These are phyloP conservation scores for Dascyllus trimaculatus DNA, from an alignment of 2,113 vertebrate genomes.

Conservation along the genomic window DNA sequence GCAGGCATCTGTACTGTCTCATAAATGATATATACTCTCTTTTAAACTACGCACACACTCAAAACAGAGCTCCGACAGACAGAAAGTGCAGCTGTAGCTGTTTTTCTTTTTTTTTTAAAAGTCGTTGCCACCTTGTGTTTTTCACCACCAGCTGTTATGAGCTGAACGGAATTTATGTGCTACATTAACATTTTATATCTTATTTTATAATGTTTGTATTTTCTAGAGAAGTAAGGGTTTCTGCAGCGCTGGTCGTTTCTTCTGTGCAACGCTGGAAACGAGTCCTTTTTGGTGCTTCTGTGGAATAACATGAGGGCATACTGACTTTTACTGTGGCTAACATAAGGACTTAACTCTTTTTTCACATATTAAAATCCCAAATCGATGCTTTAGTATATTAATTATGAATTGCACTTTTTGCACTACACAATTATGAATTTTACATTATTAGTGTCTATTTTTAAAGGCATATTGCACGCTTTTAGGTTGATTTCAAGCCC, in stretches of 20 bases:
- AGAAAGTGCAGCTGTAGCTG: slow-evolving; percentile 43
- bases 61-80: slow-evolving; percentile 27
- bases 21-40: slow-evolving; percentile 37
- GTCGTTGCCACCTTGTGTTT: slow-evolving; percentile 46
- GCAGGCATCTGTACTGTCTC: not conserved
- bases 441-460: slow-evolving; percentile 12
- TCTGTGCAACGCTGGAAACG: not conserved
- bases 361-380: slow-evolving; percentile 41
- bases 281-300: not conserved
- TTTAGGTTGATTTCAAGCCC: not conserved
- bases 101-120: slow-evolving; percentile 18
- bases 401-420: slow-evolving; percentile 9
- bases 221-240: slow-evolving; percentile 5
- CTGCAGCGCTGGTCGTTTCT: slow-evolving; percentile 11
- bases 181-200: slow-evolving; percentile 62
- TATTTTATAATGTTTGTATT: slow-evolving; percentile 28
- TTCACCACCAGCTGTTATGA: slow-evolving; percentile 46
- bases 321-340: not conserved
- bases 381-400: not conserved
- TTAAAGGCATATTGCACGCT: not conserved
- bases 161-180: slow-evolving; percentile 40
- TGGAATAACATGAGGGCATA: not conserved
- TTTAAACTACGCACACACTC: slow-evolving; percentile 24
- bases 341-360: not conserved
- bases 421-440: no score